Conservation (phyloP, 2,888 invertebrate genomes). For the Drosophila meridionalis region DNA sequence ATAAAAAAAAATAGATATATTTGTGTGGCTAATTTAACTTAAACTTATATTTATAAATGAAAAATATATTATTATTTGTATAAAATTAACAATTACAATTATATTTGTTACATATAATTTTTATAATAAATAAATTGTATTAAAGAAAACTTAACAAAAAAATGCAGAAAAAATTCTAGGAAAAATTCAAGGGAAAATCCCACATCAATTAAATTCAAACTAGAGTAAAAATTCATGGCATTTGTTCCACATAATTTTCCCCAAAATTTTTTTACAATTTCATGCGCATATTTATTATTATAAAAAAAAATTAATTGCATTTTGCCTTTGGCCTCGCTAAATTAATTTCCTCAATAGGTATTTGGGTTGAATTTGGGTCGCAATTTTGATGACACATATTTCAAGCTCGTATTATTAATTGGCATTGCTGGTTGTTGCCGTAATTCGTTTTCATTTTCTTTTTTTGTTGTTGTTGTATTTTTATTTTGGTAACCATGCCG, state of each 20-base stretch:
- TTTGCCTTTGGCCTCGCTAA: slow-evolving; percentile 10
- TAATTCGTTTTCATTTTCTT: slow-evolving; percentile 10
- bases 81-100: too few species aligned
- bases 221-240: not conserved
- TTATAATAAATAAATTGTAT: too few species aligned
- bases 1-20: too few species aligned
- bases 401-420: slow-evolving; percentile 53
- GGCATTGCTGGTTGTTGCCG: slow-evolving; percentile 36
- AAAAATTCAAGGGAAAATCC: not conserved
- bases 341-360: slow-evolving; percentile 16
- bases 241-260: not conserved
- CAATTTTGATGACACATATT: slow-evolving; percentile 58
- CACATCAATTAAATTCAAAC: not conserved
- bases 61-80: too few species aligned
- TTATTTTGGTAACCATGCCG: slow-evolving; percentile 23
- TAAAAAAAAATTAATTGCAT: slow-evolving; percentile 20
- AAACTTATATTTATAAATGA: too few species aligned
- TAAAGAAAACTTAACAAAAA: too few species aligned
- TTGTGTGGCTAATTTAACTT: too few species aligned
- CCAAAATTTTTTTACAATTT: not conserved
- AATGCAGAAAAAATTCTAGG: not conserved
- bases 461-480: not conserved
- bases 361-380: slow-evolving; percentile 25
- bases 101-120: too few species aligned
- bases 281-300: not conserved